These are phyloP conservation scores for Drosophila quadrilineata DNA, from an alignment of 1,140 invertebrate species.

Conservation along the genomic window DNA sequence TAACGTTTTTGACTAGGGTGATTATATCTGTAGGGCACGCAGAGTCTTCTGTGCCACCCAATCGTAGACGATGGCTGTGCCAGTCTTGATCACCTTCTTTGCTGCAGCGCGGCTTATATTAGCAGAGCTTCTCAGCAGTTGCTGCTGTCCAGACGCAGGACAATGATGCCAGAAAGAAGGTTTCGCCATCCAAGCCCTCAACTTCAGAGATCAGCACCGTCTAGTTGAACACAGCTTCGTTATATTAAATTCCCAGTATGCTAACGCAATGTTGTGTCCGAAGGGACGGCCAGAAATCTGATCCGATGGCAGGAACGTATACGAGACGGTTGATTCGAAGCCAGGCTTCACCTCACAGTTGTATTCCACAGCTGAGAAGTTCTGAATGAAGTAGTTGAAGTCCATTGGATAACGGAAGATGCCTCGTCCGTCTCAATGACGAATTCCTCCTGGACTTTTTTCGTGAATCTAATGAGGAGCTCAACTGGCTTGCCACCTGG, in stretches of 20 bases:
- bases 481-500: slow-evolving; percentile 94
- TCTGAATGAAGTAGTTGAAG: slow-evolving; percentile 98
- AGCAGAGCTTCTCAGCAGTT: slow-evolving; percentile 87
- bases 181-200: slow-evolving; percentile 98
- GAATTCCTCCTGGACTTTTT: slow-evolving; percentile 96
- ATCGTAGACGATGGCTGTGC: slow-evolving; percentile 96
- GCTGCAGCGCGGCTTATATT: slow-evolving; percentile 83
- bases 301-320: slow-evolving; percentile 97
- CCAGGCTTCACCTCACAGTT: slow-evolving; percentile 93
- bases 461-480: slow-evolving; percentile 97
- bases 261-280: slow-evolving; percentile 95
- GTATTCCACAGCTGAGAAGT: slow-evolving; percentile 96
- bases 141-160: slow-evolving; percentile 94
- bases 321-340: slow-evolving; percentile 96
- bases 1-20: slow-evolving; percentile 76
- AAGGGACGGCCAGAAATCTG: slow-evolving; percentile 97
- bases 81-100: slow-evolving; percentile 88
- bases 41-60: slow-evolving; percentile 97
- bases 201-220: slow-evolving; percentile 98
- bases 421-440: slow-evolving; percentile 96
- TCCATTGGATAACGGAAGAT: slow-evolving; percentile 99
- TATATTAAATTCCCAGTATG: slow-evolving; percentile 93
- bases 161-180: slow-evolving; percentile 95
- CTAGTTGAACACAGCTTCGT: slow-evolving; percentile 98
- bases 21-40: slow-evolving; percentile 87